Base-by-base conservation (phyloP, 2,797 vertebrate species). In the Etheostoma perlongum region DNA sequence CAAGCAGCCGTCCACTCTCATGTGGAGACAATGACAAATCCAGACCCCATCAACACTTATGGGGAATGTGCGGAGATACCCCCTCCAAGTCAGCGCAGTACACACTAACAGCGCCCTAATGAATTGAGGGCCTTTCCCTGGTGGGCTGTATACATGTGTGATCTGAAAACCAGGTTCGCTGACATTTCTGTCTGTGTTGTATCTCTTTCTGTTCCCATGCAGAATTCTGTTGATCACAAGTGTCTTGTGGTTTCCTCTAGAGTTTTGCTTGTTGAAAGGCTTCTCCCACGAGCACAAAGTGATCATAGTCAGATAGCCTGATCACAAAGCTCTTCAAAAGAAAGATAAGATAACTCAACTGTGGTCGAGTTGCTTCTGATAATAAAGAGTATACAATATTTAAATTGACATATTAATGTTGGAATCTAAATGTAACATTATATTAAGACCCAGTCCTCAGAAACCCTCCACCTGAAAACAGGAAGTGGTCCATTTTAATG, bases 41-140 rank as follows among this genome's bases (percentile, higher is more conserved):
- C 89, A 93, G 89, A 90, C 60, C 48, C 33, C 68, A 58, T 85
- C 68, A 78, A 79, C 87, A 88, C 83, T 85, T 83, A 30, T 10
- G 10, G 74, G 59, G 67, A 79, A 78, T 70, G 78, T 76, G 64
- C 67, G 11, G 52, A 72, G 75, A 84, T 40, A 40, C 67, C 76
- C 77, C 51, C 64, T 83, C 64, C 61, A 72, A 81, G 76, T 75
- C 75, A 60, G 74, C 62, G 58, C 68, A 72, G 83, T 67, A 69
- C 42, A 79, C 71, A 83, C 70, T 61, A 72, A 85, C 48, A 73
- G 62, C 30, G 48, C 77, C 74, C 86, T 82, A 76, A 90, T 87
- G 87, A 84, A 78, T 81, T 74, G 30, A 70, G 5, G 64, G 72
- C 30, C 49, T 65, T 66, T 55, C 81, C 83, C 74, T 44, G 1